Evolutionary conservation across 2,888 invertebrate species (phyloP), one percentile per base, ranked within the genome.

Genomic region (Cepaea hortensis): DNA sequence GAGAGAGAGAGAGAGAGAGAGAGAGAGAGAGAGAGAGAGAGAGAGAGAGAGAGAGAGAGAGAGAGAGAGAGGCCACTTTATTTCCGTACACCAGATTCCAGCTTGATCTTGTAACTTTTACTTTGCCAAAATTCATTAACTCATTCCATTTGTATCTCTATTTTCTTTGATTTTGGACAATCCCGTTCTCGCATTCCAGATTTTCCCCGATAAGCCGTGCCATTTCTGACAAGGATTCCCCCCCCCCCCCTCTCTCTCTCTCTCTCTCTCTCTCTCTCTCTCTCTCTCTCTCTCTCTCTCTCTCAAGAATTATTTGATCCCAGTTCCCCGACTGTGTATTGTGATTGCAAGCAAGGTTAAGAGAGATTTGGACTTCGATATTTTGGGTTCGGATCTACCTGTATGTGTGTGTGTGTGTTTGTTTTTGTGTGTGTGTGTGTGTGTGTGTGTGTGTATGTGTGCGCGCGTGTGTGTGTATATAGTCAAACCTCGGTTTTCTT

Each of bases 1-100:
- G 35, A 35, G 35, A 68, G 13, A 20, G 18, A 20, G 5, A 18
- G 5, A 11, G 68, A n/a, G 72, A n/a, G 13, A 68, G 48, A 18
- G 50, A 20, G 50, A 48, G 20, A 55, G 48, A 61, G n/a, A 72
- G 61, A 20, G 83, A 46, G 72, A 72, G 48, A 83, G 48, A 83
- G 18, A 73, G 73, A 83, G 50, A 55, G 55, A 73, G 73, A 83
- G 83, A 83, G 73, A 72, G 73, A 83, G 83, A 83, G 70, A 68
- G 68, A 68, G 68, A 68, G 68, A 68, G 68, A 68, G 68, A 68
- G 23, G 73, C 77, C n/a, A 18, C 68, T 3, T n/a, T 68, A 3
- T 18, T 68, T 68, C 20, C n/a, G 68, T 18, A 5, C n/a, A 18
- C 5, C 5, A 55, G 55, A 68, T 13, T 68, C 20, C 68, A 68